These are phyloP conservation scores for Lophura nycthemera DNA, from an alignment of 2,113 vertebrate genomes.

Conservation along the genomic window DNA sequence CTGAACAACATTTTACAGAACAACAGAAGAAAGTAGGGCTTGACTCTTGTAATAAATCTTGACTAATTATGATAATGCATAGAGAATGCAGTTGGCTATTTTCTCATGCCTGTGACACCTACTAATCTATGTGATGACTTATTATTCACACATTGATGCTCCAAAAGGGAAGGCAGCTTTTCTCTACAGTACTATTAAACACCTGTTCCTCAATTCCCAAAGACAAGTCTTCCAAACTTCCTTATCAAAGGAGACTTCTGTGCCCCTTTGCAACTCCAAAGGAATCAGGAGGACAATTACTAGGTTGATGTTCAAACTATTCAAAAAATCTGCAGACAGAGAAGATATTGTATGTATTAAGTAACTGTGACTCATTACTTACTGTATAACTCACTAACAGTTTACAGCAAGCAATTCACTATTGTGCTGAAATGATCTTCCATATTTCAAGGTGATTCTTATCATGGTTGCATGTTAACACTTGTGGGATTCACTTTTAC, in stretches of 20 bases:
- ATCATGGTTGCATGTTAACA: not conserved
- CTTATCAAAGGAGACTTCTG: not conserved
- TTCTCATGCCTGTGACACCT: constrained; percentile 14
- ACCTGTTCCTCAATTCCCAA: not conserved
- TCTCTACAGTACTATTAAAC: not conserved
- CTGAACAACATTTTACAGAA: not conserved
- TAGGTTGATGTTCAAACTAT: not conserved
- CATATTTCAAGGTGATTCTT: not conserved
- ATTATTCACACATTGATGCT: not conserved
- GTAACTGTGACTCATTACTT: not conserved
- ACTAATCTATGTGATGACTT: constrained; percentile 26
- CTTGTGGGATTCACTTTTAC: not conserved
- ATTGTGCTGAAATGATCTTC: not conserved
- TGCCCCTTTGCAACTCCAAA: fast-evolving
- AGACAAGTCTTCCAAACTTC: not conserved
- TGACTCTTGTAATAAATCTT: constrained; percentile 38
- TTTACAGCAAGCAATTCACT: not conserved
- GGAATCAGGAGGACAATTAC: not conserved
- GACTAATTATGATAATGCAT: constrained; percentile 33
- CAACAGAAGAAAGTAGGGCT: not conserved
- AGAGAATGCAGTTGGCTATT: constrained; percentile 39
- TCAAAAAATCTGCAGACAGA: not conserved
- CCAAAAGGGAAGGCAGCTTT: not conserved
- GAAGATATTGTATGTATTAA: not conserved
- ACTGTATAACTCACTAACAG: not conserved